phyloP scores from a whole-genome alignment of 2,797 vertebrate species.

The Aphelocoma californica region DNA sequence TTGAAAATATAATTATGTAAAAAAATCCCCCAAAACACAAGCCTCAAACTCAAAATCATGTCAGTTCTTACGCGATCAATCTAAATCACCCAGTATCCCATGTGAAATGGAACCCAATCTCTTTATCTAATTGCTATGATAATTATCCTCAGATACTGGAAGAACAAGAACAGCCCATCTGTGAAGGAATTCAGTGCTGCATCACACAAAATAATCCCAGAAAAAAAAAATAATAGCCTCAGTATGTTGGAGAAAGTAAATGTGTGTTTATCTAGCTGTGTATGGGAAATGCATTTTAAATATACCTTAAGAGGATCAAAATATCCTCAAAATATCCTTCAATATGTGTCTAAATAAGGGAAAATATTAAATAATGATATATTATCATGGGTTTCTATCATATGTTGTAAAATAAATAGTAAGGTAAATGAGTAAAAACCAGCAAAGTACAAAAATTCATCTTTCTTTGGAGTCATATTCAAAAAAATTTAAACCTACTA shows the following conservation, averaged over 20 bases:
- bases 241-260: no score
- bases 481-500: not conserved
- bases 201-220: not conserved
- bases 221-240: not conserved
- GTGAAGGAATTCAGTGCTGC: conserved; percentile 1
- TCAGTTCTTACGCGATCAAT: not conserved
- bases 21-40: not conserved
- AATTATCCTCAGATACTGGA: not conserved
- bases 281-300: not conserved
- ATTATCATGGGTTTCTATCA: not conserved
- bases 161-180: not conserved
- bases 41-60: not conserved
- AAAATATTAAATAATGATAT: not conserved
- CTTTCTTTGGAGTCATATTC: not conserved
- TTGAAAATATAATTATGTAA: not conserved
- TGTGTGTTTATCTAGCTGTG: not conserved
- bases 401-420: not conserved
- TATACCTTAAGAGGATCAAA: not conserved
- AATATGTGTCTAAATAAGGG: not conserved
- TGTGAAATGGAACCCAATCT: not conserved
- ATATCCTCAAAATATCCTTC: not conserved
- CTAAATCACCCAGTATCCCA: not conserved
- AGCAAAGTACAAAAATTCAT: not conserved
- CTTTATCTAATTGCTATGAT: conserved; percentile 10
- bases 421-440: not conserved